phyloP scores from a whole-genome alignment of 2,113 vertebrate species.

The Catagonus wagneri region DNA sequence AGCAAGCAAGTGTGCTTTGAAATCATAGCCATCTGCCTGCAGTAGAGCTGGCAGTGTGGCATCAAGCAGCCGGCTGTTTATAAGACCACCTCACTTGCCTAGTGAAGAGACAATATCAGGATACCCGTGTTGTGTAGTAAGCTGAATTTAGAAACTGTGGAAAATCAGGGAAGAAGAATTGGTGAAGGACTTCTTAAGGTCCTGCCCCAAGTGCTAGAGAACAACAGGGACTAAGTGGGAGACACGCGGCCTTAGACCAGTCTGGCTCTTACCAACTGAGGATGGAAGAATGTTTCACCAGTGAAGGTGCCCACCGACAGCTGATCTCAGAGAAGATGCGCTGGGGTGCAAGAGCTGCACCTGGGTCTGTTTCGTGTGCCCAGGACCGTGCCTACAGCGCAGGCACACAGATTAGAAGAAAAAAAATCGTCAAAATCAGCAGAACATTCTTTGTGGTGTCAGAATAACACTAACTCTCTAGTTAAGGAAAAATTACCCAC shows the following conservation, averaged over 20 bases:
- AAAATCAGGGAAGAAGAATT: not conserved
- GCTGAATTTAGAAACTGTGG: not conserved
- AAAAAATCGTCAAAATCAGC: not conserved
- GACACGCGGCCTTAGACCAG: not conserved
- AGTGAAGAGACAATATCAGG: not conserved
- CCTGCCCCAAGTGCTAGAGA: not conserved
- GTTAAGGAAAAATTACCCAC: not conserved
- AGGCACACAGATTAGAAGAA: not conserved
- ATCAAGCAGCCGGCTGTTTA: not conserved
- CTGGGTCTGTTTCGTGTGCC: not conserved
- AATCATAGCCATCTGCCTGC: not conserved
- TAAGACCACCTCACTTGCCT: not conserved
- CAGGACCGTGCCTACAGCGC: not conserved
- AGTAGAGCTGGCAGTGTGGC: not conserved
- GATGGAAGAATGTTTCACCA: not conserved
- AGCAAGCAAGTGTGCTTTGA: not conserved
- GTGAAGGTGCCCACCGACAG: fast-evolving
- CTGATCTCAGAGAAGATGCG: not conserved
- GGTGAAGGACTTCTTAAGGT: not conserved
- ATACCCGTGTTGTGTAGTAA: not conserved
- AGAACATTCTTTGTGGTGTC: slow-evolving; percentile 30
- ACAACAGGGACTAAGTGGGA: not conserved
- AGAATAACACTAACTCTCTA: not conserved
- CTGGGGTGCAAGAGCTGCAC: not conserved
- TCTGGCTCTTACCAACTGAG: not conserved